Conservation (phyloP, 2,888 invertebrate species). For the Melanchra persicariae region DNA sequence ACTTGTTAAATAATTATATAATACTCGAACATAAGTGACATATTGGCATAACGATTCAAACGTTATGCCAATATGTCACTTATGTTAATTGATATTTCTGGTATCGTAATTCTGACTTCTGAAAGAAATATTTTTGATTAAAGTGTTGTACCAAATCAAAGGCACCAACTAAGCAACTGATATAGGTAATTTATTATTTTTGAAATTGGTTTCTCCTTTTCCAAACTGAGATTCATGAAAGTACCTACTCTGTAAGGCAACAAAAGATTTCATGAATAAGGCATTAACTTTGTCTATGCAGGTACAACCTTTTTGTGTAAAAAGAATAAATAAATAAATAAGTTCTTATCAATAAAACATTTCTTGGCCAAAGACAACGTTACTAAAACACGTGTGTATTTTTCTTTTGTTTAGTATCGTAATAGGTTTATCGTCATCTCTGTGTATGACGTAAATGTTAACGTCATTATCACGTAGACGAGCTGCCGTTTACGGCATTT, state of each 20-base stretch:
- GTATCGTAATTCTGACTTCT: no score
- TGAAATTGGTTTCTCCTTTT: neutral
- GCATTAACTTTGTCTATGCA: slow-evolving; percentile 12
- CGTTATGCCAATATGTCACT: no score
- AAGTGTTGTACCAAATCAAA: no score
- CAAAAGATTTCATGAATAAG: slow-evolving; percentile 51
- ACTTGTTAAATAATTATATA: no score
- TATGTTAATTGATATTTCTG: no score
- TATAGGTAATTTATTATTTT: no score
- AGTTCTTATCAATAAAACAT: slow-evolving; percentile 41
- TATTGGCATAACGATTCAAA: no score
- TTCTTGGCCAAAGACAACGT: neutral
- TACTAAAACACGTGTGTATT: slow-evolving; percentile 7
- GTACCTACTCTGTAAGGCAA: slow-evolving; percentile 2
- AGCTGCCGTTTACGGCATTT: slow-evolving; percentile 24
- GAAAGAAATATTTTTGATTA: no score
- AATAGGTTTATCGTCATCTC: slow-evolving; percentile 27
- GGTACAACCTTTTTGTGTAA: slow-evolving; percentile 23
- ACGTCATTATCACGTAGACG: slow-evolving; percentile 30
- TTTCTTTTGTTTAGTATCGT: slow-evolving; percentile 12
- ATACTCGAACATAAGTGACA: no score
- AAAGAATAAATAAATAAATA: slow-evolving; percentile 42
- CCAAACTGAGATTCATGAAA: neutral
- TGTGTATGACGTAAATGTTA: slow-evolving; percentile 38
- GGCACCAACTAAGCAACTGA: no score